Evolutionary conservation across 1,140 invertebrate species (phyloP).

Genomic region (Lepidurus packardi): DNA sequence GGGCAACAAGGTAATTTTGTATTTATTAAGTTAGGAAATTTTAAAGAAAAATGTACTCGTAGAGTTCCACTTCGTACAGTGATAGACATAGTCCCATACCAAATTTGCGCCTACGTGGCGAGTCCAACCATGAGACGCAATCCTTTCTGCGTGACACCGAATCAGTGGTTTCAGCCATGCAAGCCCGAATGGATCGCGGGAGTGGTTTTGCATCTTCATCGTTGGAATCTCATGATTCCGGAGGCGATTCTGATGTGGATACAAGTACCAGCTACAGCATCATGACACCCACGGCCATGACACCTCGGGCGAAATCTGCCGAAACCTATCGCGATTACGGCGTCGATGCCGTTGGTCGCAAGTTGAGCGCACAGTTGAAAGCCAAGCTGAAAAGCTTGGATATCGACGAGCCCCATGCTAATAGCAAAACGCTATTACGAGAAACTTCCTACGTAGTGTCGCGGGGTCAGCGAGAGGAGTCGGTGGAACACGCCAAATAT

Average conservation of each 20-base stretch:
- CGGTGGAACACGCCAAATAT: conserved; percentile 32
- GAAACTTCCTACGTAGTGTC: conserved; percentile 30
- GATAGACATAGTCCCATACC: neutral
- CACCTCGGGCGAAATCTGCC: neutral
- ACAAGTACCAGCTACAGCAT: conserved; percentile 40
- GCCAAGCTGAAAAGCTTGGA: conserved; percentile 36
- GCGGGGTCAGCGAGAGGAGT: neutral
- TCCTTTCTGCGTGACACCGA: conserved; percentile 51
- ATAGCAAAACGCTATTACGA: conserved; percentile 6
- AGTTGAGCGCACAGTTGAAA: conserved; percentile 35
- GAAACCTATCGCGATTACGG: conserved; percentile 6
- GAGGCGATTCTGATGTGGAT: conserved; percentile 42
- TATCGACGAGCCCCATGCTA: conserved; percentile 9
- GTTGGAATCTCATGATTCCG: conserved; percentile 39
- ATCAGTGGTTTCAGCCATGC: conserved; percentile 51
- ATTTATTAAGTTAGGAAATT: neutral
- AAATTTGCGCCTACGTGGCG: conserved; percentile 41
- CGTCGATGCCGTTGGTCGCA: neutral
- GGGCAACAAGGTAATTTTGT: conserved; percentile 33
- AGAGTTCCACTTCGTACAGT: conserved; percentile 9
- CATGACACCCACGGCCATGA: conserved; percentile 28
- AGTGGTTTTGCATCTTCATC: conserved; percentile 37
- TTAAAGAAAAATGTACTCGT: neutral
- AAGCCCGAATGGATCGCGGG: conserved; percentile 36
- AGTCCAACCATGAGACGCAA: conserved; percentile 50